A percentile compares a stretch with the other conserved stretches of the same genome.
Evolutionary conservation across 2,797 vertebrate genomes (phyloP).

Genomic region (Melanotaenia nigrans): DNA sequence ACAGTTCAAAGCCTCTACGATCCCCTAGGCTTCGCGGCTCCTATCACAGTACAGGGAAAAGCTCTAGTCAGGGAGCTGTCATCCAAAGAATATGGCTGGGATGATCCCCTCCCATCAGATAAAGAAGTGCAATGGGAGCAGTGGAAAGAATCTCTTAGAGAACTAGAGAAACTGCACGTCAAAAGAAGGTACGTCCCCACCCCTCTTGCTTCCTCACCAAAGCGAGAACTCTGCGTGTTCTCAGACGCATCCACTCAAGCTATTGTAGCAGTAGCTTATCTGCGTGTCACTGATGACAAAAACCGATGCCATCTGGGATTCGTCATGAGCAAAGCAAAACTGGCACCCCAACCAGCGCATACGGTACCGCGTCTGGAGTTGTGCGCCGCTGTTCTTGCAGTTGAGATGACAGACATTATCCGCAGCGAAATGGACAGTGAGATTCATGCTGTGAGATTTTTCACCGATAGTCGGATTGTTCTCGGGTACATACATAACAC

Average conservation of each 20-base stretch:
- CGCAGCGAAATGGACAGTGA: conserved; percentile 1
- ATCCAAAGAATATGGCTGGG: conserved; percentile 3
- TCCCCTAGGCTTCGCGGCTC: neutral
- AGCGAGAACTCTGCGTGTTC: neutral
- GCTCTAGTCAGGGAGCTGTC: neutral
- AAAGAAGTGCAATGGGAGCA: neutral
- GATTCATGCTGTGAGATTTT: neutral
- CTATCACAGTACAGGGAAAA: conserved; percentile 5
- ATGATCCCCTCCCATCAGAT: neutral
- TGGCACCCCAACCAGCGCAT: neutral
- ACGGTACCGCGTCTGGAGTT: conserved; percentile 15
- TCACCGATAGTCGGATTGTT: conserved; percentile 19
- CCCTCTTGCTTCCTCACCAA: neutral
- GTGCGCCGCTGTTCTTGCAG: conserved; percentile 5
- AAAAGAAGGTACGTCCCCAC: neutral
- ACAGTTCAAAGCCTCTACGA: conserved; percentile 11
- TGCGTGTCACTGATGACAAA: neutral
- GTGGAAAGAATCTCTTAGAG: conserved; percentile 19
- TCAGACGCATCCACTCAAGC: neutral
- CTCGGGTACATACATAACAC: conserved; percentile 13
- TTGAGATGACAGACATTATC: neutral
- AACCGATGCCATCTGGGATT: neutral
- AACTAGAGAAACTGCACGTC: neutral
- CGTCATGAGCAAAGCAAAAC: conserved; percentile 7
- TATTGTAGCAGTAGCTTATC: conserved; percentile 8